Base-by-base conservation (phyloP, 2,888 invertebrate genomes). In the Cinara cedri region DNA sequence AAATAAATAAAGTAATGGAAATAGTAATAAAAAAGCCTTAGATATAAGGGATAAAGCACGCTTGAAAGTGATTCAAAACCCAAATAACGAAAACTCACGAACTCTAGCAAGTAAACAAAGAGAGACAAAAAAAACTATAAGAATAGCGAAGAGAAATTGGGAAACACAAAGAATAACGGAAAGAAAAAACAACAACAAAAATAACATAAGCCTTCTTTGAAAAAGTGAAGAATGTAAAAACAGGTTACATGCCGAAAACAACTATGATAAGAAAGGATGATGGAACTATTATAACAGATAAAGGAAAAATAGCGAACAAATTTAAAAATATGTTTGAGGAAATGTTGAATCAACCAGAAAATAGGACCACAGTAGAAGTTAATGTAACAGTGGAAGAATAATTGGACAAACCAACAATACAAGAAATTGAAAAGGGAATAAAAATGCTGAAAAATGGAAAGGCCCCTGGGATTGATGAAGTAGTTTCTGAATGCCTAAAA, bases 371-470 rank as follows among this genome's bases (percentile, higher is more conserved):
- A 68, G 1, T 68, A 68, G n/a, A 51, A 68, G 51, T 51, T 24
- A 26, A 19, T 68, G 51, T 24, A 51, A 68, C 68, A 2, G 51
- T 2, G 51, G n/a, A 68, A 51, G n/a, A 68, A 68, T 6, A 34
- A 54, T 68, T 68, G 54, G 26, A 68, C 26, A 51, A 68, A 49
- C n/a, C 51, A 26, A 68, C 26, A 34, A 54, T 51, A 51, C n/a
- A 68, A 68, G 10, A 51, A 51, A 26, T 68, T n/a, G n/a, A n/a
- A n/a, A n/a, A n/a, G n/a, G 57, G 24, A 24, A 1, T 26, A 68
- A n/a, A 68, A 51, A 68, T 68, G 51, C 51, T 68, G n/a, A 68
- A 68, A 51, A 68, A 51, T 68, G 68, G 26, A 51, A 68, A 51
- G 24, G 68, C 51, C 51, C 49, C 51, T 68, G 51, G 34, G 19